A percentile compares a stretch with the other conserved stretches of the same genome.
phyloP scores from a whole-genome alignment of 2,888 invertebrate species.

The Meghimatium bilineatum region DNA sequence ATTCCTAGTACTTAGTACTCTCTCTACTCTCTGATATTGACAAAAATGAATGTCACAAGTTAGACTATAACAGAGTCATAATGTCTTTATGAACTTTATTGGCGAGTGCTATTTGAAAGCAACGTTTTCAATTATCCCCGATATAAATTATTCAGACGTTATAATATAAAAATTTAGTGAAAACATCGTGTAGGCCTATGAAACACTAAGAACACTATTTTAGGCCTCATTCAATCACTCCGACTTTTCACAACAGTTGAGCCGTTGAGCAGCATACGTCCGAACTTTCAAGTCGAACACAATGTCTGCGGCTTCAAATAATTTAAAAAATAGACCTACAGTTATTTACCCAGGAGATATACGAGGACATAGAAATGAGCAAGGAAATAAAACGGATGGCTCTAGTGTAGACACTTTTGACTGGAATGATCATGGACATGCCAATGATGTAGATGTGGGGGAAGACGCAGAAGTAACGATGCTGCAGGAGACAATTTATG shows the following conservation, averaged over 20 bases:
- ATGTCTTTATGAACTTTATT: not conserved
- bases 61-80: not conserved
- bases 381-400: not conserved
- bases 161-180: too few relatives aligned
- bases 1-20: not conserved
- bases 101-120: not conserved
- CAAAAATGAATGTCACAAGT: not conserved
- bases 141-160: too few relatives aligned
- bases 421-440: not conserved
- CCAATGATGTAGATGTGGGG: not conserved
- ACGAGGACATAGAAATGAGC: not conserved
- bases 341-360: not conserved
- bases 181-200: too few relatives aligned
- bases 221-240: not conserved
- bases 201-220: too few relatives aligned
- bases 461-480: slow-evolving; percentile 46
- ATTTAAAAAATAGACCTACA: not conserved
- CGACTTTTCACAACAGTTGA: too few relatives aligned
- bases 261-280: too few relatives aligned
- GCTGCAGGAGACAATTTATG: slow-evolving; percentile 56
- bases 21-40: not conserved
- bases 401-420: slow-evolving; percentile 12
- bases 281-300: too few relatives aligned
- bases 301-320: not conserved
- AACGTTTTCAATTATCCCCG: not conserved